These are phyloP conservation scores for Linepithema humile DNA, from an alignment of 1,140 invertebrate genomes.

Conservation along the genomic window DNA sequence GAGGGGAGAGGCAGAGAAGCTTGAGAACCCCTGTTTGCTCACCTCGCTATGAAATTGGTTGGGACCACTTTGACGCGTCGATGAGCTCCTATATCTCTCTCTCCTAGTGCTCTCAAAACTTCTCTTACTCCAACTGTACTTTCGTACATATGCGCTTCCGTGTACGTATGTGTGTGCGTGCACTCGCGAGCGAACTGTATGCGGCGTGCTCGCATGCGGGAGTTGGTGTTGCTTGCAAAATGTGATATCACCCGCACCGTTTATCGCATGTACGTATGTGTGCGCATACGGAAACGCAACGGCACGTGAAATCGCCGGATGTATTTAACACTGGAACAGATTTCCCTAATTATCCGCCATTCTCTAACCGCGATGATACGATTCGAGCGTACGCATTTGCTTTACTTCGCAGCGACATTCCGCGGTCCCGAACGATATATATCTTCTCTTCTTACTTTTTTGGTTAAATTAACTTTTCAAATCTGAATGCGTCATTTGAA, in stretches of 20 bases:
- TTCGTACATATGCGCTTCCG: slow-evolving; percentile 9
- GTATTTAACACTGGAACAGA: slow-evolving; percentile 55
- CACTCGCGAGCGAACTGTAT: slow-evolving; percentile 12
- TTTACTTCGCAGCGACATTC: not conserved
- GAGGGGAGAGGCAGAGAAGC: not conserved
- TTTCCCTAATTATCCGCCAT: slow-evolving; percentile 37
- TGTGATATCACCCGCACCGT: slow-evolving; percentile 52
- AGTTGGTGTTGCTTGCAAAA: slow-evolving; percentile 39
- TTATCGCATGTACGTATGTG: slow-evolving; percentile 30
- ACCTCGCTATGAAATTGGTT: slow-evolving; percentile 77
- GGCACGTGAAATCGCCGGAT: slow-evolving; percentile 28
- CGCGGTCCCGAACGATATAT: not conserved
- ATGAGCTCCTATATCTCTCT: slow-evolving; percentile 71
- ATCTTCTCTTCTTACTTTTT: too few species aligned
- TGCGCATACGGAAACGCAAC: slow-evolving; percentile 31
- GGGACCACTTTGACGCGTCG: slow-evolving; percentile 78
- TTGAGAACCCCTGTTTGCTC: slow-evolving; percentile 76
- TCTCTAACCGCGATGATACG: slow-evolving; percentile 31
- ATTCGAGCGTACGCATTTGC: not conserved
- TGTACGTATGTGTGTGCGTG: not conserved
- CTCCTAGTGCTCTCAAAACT: slow-evolving; percentile 69
- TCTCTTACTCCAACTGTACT: slow-evolving; percentile 61
- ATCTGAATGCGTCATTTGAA: too few species aligned
- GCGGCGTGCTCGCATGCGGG: not conserved
- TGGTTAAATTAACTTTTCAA: not conserved